A percentile compares a stretch with the other conserved stretches of the same genome.
Conservation (phyloP, 2,888 invertebrate genomes). For the Rotaria socialis region DNA sequence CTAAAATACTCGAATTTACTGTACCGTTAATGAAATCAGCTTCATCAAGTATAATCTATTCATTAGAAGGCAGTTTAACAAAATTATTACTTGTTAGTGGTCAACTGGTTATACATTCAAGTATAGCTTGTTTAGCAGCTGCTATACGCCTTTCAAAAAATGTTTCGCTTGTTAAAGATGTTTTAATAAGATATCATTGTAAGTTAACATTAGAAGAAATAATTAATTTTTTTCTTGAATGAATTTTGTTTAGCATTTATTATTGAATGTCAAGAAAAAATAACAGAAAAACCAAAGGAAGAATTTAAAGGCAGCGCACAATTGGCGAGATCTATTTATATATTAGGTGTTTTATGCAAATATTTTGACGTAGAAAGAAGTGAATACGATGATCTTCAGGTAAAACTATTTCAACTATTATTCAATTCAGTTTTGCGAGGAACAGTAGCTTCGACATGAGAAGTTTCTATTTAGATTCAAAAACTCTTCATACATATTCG, state of each 20-base stretch:
- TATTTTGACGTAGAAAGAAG: conserved; percentile 79
- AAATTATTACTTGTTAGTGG: conserved; percentile 83
- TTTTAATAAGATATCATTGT: neutral
- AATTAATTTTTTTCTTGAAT: too few species aligned
- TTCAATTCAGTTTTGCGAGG: too few species aligned
- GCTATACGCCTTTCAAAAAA: neutral
- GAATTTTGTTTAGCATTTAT: neutral
- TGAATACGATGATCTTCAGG: conserved; percentile 48
- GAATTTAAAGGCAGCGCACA: conserved; percentile 9
- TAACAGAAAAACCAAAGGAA: neutral
- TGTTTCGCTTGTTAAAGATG: neutral
- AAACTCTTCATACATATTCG: too few species aligned
- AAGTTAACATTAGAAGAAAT: neutral
- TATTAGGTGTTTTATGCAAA: conserved; percentile 82
- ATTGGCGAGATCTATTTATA: conserved; percentile 84
- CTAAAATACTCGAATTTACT: conserved; percentile 66
- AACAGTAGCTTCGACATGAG: too few species aligned
- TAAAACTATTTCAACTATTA: conserved; percentile 47
- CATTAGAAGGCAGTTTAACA: conserved; percentile 89
- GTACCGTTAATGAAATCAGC: conserved; percentile 97
- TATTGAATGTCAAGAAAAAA: neutral
- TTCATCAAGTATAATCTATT: conserved; percentile 87
- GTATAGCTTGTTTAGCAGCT: conserved; percentile 4
- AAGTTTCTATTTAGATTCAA: too few species aligned
- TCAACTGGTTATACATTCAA: conserved; percentile 36